These are phyloP conservation scores for Hesperophylax magnus DNA, from an alignment of 1,140 invertebrate species.

Conservation along the genomic window DNA sequence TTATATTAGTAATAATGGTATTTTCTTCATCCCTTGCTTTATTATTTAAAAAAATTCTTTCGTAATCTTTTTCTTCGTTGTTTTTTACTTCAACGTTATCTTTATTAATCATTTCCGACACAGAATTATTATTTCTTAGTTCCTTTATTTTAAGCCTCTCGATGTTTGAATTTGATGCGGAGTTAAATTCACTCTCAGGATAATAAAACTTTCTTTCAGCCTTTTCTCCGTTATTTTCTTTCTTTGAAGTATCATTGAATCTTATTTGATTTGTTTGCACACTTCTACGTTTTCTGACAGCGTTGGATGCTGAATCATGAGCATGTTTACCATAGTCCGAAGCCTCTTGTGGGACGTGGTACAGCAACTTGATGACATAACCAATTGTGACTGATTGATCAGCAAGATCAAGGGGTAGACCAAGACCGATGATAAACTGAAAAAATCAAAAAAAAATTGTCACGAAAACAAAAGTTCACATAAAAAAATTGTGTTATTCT, in stretches of 20 bases:
- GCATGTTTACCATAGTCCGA: constrained; percentile 73
- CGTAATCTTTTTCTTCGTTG: constrained; percentile 14
- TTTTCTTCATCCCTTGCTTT: not conserved
- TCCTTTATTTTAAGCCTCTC: too few species aligned
- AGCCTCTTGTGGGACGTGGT: constrained; percentile 73
- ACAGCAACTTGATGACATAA: constrained; percentile 75
- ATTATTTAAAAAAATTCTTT: not conserved
- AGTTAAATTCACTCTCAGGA: too few species aligned
- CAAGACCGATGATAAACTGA: constrained; percentile 77
- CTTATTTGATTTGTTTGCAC: not conserved
- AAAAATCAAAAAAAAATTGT: constrained; percentile 44
- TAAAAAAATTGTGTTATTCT: too few species aligned
- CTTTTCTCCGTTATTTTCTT: constrained; percentile 52
- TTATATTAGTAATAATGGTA: not conserved
- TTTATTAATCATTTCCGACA: too few species aligned
- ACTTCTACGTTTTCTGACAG: constrained; percentile 4
- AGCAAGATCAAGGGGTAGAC: constrained; percentile 76
- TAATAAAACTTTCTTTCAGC: not conserved
- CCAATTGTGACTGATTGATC: constrained; percentile 76
- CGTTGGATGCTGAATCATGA: constrained; percentile 65
- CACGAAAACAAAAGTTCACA: too few species aligned
- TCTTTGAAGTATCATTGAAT: constrained; percentile 18
- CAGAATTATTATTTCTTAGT: too few species aligned
- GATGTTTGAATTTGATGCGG: too few species aligned
- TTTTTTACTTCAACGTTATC: too few species aligned